Conservation (phyloP, 2,113 vertebrate genomes). For the Pseudolaguvia tuberculata region DNA sequence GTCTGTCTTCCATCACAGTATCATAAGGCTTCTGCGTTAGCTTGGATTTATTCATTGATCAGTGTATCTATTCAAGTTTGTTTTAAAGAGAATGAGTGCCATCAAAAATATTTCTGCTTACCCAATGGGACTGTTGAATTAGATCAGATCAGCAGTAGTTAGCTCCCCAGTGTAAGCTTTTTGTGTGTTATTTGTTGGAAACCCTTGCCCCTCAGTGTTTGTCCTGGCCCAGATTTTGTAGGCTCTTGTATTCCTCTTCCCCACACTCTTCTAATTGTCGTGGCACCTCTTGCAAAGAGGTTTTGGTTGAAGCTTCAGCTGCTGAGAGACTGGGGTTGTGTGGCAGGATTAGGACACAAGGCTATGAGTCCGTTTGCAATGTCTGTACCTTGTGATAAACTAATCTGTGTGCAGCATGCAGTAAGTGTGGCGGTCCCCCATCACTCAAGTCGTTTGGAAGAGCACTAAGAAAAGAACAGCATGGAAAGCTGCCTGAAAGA, state of each 20-base stretch:
- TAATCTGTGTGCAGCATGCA: conserved; percentile 46
- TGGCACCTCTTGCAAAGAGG: conserved; percentile 27
- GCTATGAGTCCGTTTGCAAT: conserved; percentile 25
- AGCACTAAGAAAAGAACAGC: conserved; percentile 26
- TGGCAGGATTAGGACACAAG: conserved; percentile 25
- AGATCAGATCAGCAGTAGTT: conserved; percentile 25
- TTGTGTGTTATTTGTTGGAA: conserved; percentile 6
- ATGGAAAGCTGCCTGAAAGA: conserved; percentile 28
- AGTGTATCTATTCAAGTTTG: conserved; percentile 36
- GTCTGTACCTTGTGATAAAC: conserved; percentile 48
- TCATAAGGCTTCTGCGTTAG: conserved; percentile 17
- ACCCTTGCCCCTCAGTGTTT: not conserved
- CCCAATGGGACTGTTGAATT: conserved; percentile 9
- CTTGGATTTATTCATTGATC: conserved; percentile 40
- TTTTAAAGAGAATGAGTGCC: conserved; percentile 36
- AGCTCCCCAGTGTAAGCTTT: conserved; percentile 25
- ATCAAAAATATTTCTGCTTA: conserved; percentile 29
- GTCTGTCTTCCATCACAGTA: not conserved
- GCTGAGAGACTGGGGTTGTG: conserved; percentile 18
- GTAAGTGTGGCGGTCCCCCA: conserved; percentile 8
- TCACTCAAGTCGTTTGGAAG: conserved; percentile 25
- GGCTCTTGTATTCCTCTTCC: conserved; percentile 25
- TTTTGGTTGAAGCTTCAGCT: conserved; percentile 17
- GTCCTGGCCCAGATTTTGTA: conserved; percentile 32
- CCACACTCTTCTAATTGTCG: conserved; percentile 36